Conservation (phyloP, 2,888 invertebrate genomes). For the Nemotelus nigrinus region DNA sequence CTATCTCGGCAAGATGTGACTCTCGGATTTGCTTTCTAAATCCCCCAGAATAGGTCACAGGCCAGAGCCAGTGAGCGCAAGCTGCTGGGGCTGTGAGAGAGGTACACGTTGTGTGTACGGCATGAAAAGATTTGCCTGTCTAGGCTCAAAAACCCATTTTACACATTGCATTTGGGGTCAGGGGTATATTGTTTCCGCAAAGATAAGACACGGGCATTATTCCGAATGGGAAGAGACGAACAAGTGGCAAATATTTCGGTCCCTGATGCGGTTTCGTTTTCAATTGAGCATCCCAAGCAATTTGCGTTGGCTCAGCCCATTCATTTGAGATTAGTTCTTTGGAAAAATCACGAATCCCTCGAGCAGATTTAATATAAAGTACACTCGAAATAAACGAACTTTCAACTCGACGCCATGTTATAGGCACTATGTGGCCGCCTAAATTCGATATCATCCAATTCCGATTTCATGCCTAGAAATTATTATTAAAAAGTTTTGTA, state of each 20-base stretch:
- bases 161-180: slow-evolving; percentile 31
- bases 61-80: background rate
- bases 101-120: background rate
- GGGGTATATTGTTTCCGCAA: slow-evolving; percentile 1
- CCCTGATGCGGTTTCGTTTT: slow-evolving; percentile 24
- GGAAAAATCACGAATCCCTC: background rate
- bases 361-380: slow-evolving; percentile 10
- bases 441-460: slow-evolving; percentile 7
- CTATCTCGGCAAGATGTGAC: slow-evolving; percentile 2
- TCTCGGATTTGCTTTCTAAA: background rate
- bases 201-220: slow-evolving; percentile 24
- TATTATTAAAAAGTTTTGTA: slow-evolving; percentile 23
- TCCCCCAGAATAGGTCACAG: background rate
- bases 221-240: slow-evolving; percentile 17
- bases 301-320: slow-evolving; percentile 5
- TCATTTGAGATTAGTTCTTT: slow-evolving; percentile 4
- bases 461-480: background rate
- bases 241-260: slow-evolving; percentile 31
- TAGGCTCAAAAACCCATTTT: slow-evolving; percentile 18
- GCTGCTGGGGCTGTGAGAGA: background rate
- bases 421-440: background rate
- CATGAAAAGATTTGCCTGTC: background rate
- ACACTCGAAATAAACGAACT: slow-evolving; percentile 17
- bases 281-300: slow-evolving; percentile 23
- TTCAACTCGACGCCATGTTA: background rate